Percentiles rank a stretch among this genome's conserved stretches.
These are phyloP conservation scores for Eueremaeus valkanovi DNA, from an alignment of 2,888 invertebrate genomes.

Conservation along the genomic window DNA sequence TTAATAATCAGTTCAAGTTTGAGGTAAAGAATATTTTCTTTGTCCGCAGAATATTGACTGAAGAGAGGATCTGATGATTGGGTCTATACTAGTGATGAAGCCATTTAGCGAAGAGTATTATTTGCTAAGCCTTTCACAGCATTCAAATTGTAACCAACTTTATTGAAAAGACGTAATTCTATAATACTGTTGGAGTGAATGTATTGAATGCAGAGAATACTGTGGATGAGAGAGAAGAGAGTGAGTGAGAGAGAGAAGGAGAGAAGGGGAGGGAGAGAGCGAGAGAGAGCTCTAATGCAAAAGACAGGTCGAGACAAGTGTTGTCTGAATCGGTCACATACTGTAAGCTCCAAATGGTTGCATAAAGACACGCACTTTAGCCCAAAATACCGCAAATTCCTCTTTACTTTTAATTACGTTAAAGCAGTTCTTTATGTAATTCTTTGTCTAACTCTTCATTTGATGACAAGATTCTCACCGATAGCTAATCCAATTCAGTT, in stretches of 20 bases:
- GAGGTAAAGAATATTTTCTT: background rate
- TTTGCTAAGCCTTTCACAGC: background rate
- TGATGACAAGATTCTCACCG: background rate
- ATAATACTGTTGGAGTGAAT: no score
- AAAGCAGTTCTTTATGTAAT: slow-evolving; percentile 8
- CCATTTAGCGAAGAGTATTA: background rate
- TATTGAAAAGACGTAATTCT: background rate
- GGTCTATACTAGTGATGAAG: background rate
- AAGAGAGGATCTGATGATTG: background rate
- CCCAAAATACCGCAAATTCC: slow-evolving; percentile 3
- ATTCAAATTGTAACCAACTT: background rate
- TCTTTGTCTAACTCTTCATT: background rate
- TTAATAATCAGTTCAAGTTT: background rate
- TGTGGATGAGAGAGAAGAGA: no score
- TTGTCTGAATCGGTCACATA: background rate
- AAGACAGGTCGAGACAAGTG: background rate
- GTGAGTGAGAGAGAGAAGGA: background rate
- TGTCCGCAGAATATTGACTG: no score
- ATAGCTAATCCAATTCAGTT: background rate
- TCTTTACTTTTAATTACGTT: slow-evolving; percentile 18
- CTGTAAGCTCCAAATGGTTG: slow-evolving; percentile 5
- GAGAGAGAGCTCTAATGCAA: background rate
- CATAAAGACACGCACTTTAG: slow-evolving; percentile 24
- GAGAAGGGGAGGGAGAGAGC: background rate
- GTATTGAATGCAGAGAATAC: no score